A percentile compares a stretch with the other conserved stretches of the same genome.
Evolutionary conservation across 1,140 invertebrate species (phyloP).

Genomic region (Tetranychus cinnabarinus): DNA sequence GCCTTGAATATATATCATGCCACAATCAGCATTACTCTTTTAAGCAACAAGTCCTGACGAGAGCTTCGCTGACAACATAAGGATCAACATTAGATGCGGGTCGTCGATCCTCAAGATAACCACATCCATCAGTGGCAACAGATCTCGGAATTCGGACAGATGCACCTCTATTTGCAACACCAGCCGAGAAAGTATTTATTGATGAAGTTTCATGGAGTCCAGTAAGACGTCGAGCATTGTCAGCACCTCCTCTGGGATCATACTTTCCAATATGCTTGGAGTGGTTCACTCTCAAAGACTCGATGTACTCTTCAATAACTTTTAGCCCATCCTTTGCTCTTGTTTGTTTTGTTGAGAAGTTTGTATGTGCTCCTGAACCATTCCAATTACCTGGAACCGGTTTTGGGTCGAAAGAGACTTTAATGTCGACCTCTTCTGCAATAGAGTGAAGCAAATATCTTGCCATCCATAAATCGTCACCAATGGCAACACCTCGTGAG

Average conservation of each 20-base stretch:
- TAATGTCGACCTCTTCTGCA: slow-evolving; percentile 72
- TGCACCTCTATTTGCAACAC: slow-evolving; percentile 27
- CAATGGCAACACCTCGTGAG: slow-evolving; percentile 49
- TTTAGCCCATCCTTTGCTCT: slow-evolving; percentile 44
- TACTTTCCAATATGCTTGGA: slow-evolving; percentile 54
- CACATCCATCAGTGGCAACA: slow-evolving; percentile 55
- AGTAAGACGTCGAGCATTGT: slow-evolving; percentile 57
- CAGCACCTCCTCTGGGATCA: slow-evolving; percentile 49
- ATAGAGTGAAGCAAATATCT: slow-evolving; percentile 61
- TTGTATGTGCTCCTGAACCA: slow-evolving; percentile 63
- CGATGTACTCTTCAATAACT: slow-evolving; percentile 26
- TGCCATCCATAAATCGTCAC: slow-evolving; percentile 74
- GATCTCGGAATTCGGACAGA: slow-evolving; percentile 26
- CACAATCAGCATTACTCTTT: too few species aligned
- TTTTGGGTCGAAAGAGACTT: slow-evolving; percentile 71
- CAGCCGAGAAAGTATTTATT: slow-evolving; percentile 25
- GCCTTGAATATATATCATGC: too few species aligned
- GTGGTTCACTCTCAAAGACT: slow-evolving; percentile 55
- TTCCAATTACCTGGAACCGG: slow-evolving; percentile 67
- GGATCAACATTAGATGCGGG: slow-evolving; percentile 85
- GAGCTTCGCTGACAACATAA: slow-evolving; percentile 44
- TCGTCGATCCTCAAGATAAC: slow-evolving; percentile 77
- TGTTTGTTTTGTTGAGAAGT: slow-evolving; percentile 74
- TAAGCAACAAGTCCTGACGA: slow-evolving; percentile 19
- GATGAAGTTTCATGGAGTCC: slow-evolving; percentile 25